A percentile compares a stretch with the other conserved stretches of the same genome.
Evolutionary conservation across 2,888 invertebrate genomes (phyloP).

Genomic region (Epinotia ramella): DNA sequence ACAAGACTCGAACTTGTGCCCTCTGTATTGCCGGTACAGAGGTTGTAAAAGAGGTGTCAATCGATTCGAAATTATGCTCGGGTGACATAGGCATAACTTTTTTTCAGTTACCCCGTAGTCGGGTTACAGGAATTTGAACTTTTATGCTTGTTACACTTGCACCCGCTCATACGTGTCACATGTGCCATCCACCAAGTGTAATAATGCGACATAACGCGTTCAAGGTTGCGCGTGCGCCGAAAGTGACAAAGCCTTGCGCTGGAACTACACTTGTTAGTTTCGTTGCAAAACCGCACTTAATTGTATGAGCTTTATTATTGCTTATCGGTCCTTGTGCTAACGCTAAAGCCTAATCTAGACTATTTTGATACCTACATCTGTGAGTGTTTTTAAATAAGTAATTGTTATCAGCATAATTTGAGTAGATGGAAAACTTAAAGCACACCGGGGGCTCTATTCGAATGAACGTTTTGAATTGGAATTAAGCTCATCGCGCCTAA

Average conservation of each 20-base stretch:
- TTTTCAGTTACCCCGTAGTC: too few relatives aligned
- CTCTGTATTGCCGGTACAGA: too few relatives aligned
- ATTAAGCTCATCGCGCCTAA: not conserved
- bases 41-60: too few relatives aligned
- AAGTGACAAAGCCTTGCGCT: conserved; percentile 67
- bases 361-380: not conserved
- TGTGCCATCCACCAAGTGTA: conserved; percentile 48
- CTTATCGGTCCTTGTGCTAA: not conserved
- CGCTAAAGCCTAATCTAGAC: not conserved
- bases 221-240: conserved; percentile 69
- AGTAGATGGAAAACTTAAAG: too few relatives aligned
- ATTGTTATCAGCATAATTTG: too few relatives aligned
- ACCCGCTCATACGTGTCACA: conserved; percentile 24
- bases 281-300: conserved; percentile 18
- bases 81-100: too few relatives aligned
- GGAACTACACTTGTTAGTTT: conserved; percentile 44
- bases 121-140: too few relatives aligned
- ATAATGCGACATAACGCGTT: conserved; percentile 54
- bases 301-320: conserved; percentile 5
- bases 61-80: too few relatives aligned
- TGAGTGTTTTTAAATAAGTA: too few relatives aligned
- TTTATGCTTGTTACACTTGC: too few relatives aligned
- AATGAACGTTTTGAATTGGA: not conserved
- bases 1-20: too few relatives aligned
- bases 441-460: not conserved